phyloP scores from a whole-genome alignment of 2,797 vertebrate genomes.

The Natrix natrix region DNA sequence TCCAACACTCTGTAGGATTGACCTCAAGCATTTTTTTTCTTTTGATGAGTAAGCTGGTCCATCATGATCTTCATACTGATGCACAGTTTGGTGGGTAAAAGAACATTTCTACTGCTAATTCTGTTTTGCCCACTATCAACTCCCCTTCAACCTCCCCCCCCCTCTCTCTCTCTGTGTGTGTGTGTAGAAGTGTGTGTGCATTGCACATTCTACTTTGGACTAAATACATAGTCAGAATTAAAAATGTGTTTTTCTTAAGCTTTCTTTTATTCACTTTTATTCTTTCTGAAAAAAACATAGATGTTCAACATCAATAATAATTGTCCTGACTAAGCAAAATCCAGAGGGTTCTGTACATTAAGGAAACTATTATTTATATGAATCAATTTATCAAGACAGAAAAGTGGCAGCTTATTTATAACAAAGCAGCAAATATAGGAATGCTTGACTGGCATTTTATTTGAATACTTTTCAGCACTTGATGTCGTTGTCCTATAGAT shows the following conservation, averaged over 20 bases:
- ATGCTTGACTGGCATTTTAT: background rate
- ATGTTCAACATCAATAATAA: conserved; percentile 37
- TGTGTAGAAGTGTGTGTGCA: conserved; percentile 13
- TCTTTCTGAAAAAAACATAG: conserved; percentile 31
- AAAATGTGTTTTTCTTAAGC: background rate
- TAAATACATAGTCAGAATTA: conserved; percentile 45
- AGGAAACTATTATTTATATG: conserved; percentile 23
- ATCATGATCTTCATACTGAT: conserved; percentile 59
- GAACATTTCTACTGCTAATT: conserved; percentile 71
- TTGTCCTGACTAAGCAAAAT: conserved; percentile 11
- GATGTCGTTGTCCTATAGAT: background rate
- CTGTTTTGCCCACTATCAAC: conserved; percentile 69
- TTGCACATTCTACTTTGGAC: conserved; percentile 48
- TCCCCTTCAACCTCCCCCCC: conserved; percentile 60
- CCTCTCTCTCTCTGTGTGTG: conserved; percentile 30
- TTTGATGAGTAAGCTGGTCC: conserved; percentile 63
- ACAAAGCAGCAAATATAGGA: background rate
- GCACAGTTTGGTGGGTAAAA: conserved; percentile 51
- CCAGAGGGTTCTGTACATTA: background rate
- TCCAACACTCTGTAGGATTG: conserved; percentile 43
- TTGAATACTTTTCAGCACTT: background rate
- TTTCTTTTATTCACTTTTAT: background rate
- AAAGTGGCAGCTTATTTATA: background rate
- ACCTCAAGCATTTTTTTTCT: conserved; percentile 43
- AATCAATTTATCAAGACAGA: conserved; percentile 1